phyloP scores from a whole-genome alignment of 1,140 invertebrate species.

The Ptiloglossa arizonensis region DNA sequence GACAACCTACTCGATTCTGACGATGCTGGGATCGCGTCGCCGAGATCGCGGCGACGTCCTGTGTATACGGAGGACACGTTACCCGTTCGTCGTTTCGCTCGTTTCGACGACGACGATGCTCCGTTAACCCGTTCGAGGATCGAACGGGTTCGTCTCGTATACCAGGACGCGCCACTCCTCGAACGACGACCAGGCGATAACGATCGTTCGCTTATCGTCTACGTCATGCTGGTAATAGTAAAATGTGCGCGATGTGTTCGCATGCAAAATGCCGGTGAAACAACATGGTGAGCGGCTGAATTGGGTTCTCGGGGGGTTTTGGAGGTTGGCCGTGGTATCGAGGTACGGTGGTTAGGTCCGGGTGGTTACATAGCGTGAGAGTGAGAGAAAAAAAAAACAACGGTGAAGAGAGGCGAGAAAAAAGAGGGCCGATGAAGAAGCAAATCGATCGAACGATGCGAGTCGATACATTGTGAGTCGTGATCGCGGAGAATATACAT shows the following conservation, averaged over 20 bases:
- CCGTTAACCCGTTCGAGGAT: no score
- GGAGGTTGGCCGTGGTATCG: no score
- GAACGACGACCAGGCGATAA: constrained; percentile 5
- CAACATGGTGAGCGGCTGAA: constrained; percentile 40
- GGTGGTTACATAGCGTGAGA: constrained; percentile 8
- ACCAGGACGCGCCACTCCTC: constrained; percentile 29
- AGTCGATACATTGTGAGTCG: constrained; percentile 50
- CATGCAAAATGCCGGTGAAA: constrained; percentile 59
- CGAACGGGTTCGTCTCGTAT: no score
- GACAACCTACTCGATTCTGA: no score
- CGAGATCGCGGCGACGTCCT: no score
- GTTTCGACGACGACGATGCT: no score
- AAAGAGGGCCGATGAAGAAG: constrained; percentile 31
- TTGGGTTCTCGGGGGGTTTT: not conserved
- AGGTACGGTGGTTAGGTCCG: no score
- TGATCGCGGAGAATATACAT: constrained; percentile 47
- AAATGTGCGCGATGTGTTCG: constrained; percentile 57
- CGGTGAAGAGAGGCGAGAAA: constrained; percentile 25
- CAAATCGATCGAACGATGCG: constrained; percentile 49
- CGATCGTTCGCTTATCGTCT: constrained; percentile 43
- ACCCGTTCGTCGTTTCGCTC: no score
- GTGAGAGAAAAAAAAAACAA: constrained; percentile 17
- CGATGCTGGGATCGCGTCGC: no score
- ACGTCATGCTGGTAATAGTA: constrained; percentile 42
- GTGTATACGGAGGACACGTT: no score